phyloP scores from a whole-genome alignment of 2,888 invertebrate species.

The Agrochola litura region DNA sequence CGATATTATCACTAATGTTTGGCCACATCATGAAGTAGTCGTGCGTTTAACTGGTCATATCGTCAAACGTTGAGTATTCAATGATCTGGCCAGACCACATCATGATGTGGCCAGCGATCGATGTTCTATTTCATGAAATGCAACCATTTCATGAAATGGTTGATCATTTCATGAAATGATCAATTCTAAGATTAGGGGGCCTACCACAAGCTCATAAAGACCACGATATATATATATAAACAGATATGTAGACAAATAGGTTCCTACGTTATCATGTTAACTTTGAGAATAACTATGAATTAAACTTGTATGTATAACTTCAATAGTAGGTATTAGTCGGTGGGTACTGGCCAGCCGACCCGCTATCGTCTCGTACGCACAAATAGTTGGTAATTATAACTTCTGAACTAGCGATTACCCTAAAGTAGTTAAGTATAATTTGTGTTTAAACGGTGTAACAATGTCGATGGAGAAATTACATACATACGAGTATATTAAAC shows the following conservation, averaged over 20 bases:
- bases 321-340: slow-evolving; percentile 7
- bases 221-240: no score
- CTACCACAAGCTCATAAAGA: no score
- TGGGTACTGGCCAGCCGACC: slow-evolving; percentile 22
- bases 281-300: slow-evolving; percentile 25
- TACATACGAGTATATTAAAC: slow-evolving; percentile 34
- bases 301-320: slow-evolving; percentile 27
- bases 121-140: no score
- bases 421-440: slow-evolving; percentile 61
- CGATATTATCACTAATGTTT: no score
- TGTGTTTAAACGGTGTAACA: slow-evolving; percentile 59
- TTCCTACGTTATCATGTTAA: slow-evolving; percentile 10
- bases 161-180: no score
- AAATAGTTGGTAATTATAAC: slow-evolving; percentile 64
- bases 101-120: no score
- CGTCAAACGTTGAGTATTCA: no score
- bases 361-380: slow-evolving; percentile 39
- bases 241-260: background rate
- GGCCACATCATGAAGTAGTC: no score
- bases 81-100: no score
- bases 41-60: no score
- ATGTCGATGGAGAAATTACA: slow-evolving; percentile 53
- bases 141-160: no score
- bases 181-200: no score
- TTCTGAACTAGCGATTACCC: slow-evolving; percentile 59